Evolutionary conservation across 2,797 vertebrate species (phyloP).

Genomic region (Oophaga sylvatica): DNA sequence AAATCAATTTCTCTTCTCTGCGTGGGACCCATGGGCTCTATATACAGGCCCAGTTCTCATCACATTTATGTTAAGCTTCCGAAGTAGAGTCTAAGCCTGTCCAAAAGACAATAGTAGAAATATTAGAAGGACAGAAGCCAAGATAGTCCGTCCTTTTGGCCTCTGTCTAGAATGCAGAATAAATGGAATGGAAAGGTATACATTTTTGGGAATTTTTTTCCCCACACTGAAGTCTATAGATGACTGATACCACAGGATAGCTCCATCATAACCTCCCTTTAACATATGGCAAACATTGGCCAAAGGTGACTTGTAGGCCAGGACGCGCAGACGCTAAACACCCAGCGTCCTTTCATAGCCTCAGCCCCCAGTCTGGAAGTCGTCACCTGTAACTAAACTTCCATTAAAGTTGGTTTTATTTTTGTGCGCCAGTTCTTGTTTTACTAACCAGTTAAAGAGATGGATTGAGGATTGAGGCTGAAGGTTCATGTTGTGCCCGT

Average conservation of each 20-base stretch:
- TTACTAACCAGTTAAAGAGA: constrained; percentile 37
- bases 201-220: too few species aligned
- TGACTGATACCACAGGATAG: too few species aligned
- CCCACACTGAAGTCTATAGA: too few species aligned
- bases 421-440: not conserved
- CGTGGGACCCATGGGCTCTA: not conserved
- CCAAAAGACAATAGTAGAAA: too few species aligned
- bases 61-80: too few species aligned
- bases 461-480: constrained; percentile 13
- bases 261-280: not conserved
- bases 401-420: constrained; percentile 15
- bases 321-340: not conserved
- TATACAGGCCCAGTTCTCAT: not conserved
- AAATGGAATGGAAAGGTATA: too few species aligned
- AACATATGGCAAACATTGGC: not conserved
- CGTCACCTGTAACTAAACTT: not conserved
- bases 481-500: constrained; percentile 23
- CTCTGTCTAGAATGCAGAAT: too few species aligned
- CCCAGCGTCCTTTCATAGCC: not conserved
- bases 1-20: not conserved
- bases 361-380: not conserved
- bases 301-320: too few species aligned
- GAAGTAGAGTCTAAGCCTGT: too few species aligned
- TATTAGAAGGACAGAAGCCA: too few species aligned
- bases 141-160: too few species aligned